A percentile compares a stretch with the other conserved stretches of the same genome.
phyloP scores from a whole-genome alignment of 2,797 vertebrate species.

The Labeo calbasu region DNA sequence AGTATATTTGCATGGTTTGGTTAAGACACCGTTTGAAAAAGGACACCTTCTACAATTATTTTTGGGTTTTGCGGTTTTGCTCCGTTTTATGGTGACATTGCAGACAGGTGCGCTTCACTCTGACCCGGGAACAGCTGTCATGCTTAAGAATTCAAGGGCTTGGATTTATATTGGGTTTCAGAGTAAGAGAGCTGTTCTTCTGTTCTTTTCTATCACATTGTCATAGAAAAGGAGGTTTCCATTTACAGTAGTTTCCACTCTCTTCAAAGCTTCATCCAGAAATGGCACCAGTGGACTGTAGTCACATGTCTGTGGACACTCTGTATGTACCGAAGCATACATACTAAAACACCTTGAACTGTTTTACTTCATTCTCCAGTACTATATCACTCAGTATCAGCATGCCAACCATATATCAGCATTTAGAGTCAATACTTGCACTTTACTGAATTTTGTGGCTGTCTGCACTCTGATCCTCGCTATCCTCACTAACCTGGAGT shows the following conservation, averaged over 20 bases:
- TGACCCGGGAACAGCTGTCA: neutral
- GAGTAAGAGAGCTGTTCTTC: neutral
- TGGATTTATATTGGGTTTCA: constrained; percentile 13
- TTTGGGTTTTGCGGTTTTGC: neutral
- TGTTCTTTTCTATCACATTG: neutral
- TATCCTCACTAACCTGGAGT: neutral
- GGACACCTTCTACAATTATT: neutral
- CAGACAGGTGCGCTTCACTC: neutral
- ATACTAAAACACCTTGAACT: neutral
- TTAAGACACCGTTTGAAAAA: neutral
- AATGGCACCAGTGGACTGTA: neutral
- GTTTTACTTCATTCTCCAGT: neutral
- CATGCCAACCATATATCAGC: constrained; percentile 6
- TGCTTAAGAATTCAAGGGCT: constrained; percentile 2
- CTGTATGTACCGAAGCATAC: neutral
- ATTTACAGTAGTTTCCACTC: neutral
- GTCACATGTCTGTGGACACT: neutral
- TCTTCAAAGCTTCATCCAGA: neutral
- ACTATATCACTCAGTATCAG: neutral
- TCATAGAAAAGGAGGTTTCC: neutral
- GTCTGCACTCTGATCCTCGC: constrained; percentile 2
- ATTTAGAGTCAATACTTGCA: constrained; percentile 35
- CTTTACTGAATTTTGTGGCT: constrained; percentile 44
- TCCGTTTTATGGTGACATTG: neutral
- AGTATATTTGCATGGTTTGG: constrained; percentile 18